Percentiles rank a stretch among this genome's conserved stretches.
These are phyloP conservation scores for Trachemys scripta DNA, from an alignment of 2,113 vertebrate genomes.

Conservation along the genomic window DNA sequence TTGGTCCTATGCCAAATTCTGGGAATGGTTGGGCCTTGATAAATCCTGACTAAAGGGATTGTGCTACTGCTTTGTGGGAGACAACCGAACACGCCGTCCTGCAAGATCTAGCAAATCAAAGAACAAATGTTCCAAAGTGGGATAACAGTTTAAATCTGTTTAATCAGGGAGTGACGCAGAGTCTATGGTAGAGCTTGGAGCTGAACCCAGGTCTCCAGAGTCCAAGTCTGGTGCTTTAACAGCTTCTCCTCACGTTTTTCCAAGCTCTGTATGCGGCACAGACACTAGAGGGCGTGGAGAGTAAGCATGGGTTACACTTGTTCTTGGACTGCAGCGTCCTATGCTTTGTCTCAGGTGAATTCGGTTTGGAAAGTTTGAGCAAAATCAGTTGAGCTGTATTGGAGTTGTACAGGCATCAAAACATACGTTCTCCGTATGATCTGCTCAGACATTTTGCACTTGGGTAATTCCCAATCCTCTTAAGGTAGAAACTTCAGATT, in stretches of 20 bases:
- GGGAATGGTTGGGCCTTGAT: background rate
- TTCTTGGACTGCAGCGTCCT: background rate
- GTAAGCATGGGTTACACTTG: background rate
- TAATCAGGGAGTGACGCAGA: background rate
- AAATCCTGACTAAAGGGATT: background rate
- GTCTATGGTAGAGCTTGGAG: constrained; percentile 33
- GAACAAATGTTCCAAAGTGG: constrained; percentile 41
- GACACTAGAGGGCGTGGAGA: background rate
- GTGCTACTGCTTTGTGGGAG: rapidly evolving
- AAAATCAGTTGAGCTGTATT: background rate
- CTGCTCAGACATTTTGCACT: background rate
- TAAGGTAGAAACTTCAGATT: background rate
- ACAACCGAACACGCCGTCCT: rapidly evolving
- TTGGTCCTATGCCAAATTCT: background rate
- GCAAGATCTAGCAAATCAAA: background rate
- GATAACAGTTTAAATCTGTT: constrained; percentile 6
- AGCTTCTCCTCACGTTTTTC: background rate
- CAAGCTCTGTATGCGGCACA: background rate
- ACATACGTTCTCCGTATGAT: background rate
- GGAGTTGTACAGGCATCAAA: background rate
- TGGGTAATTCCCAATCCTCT: background rate
- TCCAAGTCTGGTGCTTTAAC: background rate
- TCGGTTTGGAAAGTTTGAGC: background rate
- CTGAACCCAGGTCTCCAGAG: background rate
- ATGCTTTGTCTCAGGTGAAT: background rate